A percentile compares a stretch with the other conserved stretches of the same genome.
Evolutionary conservation across 2,888 invertebrate genomes (phyloP).

Genomic region (Zhengitettix transpicula): DNA sequence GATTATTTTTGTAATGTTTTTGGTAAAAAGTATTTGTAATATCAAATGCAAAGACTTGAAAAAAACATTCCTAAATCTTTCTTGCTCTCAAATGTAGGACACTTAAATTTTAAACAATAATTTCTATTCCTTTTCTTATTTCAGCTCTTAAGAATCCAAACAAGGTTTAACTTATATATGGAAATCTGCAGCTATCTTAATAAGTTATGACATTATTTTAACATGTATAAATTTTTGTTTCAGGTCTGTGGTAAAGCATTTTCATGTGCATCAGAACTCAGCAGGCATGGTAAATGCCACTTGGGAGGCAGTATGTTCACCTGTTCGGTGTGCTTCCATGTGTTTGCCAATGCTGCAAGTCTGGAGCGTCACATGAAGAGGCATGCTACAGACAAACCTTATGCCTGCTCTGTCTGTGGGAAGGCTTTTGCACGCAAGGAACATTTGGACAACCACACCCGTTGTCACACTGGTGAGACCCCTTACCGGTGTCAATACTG

Average conservation of each 20-base stretch:
- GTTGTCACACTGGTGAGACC: constrained; percentile 70
- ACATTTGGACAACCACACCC: constrained; percentile 69
- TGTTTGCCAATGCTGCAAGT: constrained; percentile 52
- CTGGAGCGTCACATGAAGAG: constrained; percentile 64
- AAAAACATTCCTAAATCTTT: too few species aligned
- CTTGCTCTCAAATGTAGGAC: too few species aligned
- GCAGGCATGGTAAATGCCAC: constrained; percentile 70
- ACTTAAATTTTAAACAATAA: too few species aligned
- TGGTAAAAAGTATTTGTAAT: too few species aligned
- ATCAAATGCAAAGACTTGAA: too few species aligned
- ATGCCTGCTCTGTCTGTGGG: constrained; percentile 69
- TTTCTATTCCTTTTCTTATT: too few species aligned
- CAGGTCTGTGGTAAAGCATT: constrained; percentile 74
- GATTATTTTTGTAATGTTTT: too few species aligned
- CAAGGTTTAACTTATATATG: too few species aligned
- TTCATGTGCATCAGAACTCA: constrained; percentile 60
- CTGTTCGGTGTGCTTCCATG: constrained; percentile 54
- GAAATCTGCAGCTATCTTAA: too few species aligned
- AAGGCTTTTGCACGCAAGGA: constrained; percentile 77
- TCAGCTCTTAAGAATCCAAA: too few species aligned
- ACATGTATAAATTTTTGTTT: constrained; percentile 7
- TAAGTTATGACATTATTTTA: background rate
- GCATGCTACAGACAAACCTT: constrained; percentile 68
- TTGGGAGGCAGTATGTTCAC: constrained; percentile 62
- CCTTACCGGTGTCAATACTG: constrained; percentile 64